Base-by-base conservation (phyloP, 2,113 vertebrate species). In the Leptodactylus fuscus region DNA sequence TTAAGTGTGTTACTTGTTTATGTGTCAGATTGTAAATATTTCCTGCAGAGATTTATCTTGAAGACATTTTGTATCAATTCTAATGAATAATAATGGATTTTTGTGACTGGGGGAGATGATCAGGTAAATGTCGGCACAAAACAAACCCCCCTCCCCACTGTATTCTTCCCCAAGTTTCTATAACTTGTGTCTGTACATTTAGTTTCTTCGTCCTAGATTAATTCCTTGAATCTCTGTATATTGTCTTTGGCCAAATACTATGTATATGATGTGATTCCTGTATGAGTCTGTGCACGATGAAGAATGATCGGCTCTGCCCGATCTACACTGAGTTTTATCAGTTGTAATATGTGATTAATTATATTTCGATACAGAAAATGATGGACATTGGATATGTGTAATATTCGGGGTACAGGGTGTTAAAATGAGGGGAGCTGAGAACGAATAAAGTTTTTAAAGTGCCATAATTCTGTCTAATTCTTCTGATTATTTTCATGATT, bases 291-390 rank as follows among this genome's bases (percentile, higher is more conserved):
- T 96, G 96, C 96, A 97, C 96, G 96, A 94, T 71, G 93, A 95
- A 88, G 93, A 88, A 93, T 91, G 93, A 94, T 94, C 94, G 93
- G 90, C 92, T 95, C 94, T 95, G 86, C 89, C 89, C 87, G 83
- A 85, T 90, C 90, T 93, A 92, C 90, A 95, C 96, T 97, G 97
- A 98, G 96, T 97, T 98, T 95, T 98, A 97, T 98, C 97, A 97
- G 96, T 97, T 94, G 89, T 92, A 32, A 85, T 91, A 90, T 92
- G 92, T 95, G 92, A 93, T 87, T 81, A 27, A 91, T 88, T 87
- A 87, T 92, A 87, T 80, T 90, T 85, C 91, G 94, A 93, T 96
- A 94, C 93, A 95, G 94, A 94, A 94, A 94, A 83, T 88, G 89
- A 90, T 89, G 87, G 87, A 90, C 90, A 91, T 94, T 92, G 89